These are phyloP conservation scores for Rachycentron canadum DNA, from an alignment of 2,797 vertebrate species.

Conservation along the genomic window DNA sequence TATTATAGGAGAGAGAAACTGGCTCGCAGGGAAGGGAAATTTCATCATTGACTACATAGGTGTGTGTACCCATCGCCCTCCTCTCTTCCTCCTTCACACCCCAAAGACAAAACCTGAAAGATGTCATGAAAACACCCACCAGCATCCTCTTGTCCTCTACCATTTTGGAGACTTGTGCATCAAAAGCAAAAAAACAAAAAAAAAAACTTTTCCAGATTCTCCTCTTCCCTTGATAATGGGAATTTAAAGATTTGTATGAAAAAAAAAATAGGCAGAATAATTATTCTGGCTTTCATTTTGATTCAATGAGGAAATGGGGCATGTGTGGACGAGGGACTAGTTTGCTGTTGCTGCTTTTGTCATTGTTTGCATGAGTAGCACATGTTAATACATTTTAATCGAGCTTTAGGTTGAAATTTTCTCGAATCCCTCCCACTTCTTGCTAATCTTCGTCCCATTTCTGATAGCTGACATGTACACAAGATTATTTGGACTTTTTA, in stretches of 20 bases:
- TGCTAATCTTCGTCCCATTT: conserved; percentile 69
- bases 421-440: conserved; percentile 56
- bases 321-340: conserved; percentile 55
- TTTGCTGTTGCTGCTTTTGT: conserved; percentile 70
- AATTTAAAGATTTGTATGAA: conserved; percentile 69
- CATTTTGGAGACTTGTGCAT: conserved; percentile 71
- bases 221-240: conserved; percentile 59
- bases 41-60: conserved; percentile 37
- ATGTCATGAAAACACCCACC: conserved; percentile 78
- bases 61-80: conserved; percentile 48
- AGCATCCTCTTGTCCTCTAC: conserved; percentile 69
- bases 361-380: conserved; percentile 76
- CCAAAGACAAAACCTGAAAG: conserved; percentile 71
- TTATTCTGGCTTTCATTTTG: conserved; percentile 67
- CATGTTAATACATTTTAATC: conserved; percentile 73
- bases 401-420: conserved; percentile 64
- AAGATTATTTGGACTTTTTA: conserved; percentile 74
- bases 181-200: conserved; percentile 45
- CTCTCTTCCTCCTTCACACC: conserved; percentile 67
- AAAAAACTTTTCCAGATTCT: conserved; percentile 60
- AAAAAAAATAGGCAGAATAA: conserved; percentile 46
- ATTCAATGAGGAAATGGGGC: conserved; percentile 57
- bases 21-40: conserved; percentile 38
- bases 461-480: conserved; percentile 70
- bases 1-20: conserved; percentile 63